Percentiles rank a stretch among this genome's conserved stretches.
phyloP scores from a whole-genome alignment of 2,888 invertebrate species.

The Nemotelus pantherinus region DNA sequence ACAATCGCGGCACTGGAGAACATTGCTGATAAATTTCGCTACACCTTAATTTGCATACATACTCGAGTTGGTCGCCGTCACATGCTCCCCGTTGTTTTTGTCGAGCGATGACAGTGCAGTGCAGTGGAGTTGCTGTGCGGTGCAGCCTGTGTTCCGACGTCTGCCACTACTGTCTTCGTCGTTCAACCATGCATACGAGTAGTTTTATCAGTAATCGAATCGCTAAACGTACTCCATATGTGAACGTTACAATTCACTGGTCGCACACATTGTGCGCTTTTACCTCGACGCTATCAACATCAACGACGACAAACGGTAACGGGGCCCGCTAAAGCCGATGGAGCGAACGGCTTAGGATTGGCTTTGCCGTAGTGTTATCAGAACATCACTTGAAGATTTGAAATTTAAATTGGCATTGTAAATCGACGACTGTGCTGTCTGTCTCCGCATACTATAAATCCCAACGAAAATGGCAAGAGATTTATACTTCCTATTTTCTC shows the following conservation, averaged over 20 bases:
- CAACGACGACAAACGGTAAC: not conserved
- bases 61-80: not conserved
- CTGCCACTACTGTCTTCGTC: not conserved
- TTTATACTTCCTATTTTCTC: constrained; percentile 38
- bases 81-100: not conserved
- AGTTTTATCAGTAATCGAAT: constrained; percentile 35
- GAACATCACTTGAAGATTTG: constrained; percentile 54
- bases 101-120: not conserved
- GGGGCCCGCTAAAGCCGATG: not conserved
- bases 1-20: constrained; percentile 20
- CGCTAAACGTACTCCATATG: constrained; percentile 16
- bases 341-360: not conserved
- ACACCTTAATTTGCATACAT: constrained; percentile 38
- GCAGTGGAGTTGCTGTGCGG: no score
- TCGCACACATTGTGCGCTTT: constrained; percentile 16
- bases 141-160: not conserved
- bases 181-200: constrained; percentile 3
- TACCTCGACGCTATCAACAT: not conserved
- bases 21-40: constrained; percentile 16
- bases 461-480: constrained; percentile 15
- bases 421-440: constrained; percentile 31
- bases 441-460: constrained; percentile 45
- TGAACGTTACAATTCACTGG: not conserved
- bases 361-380: constrained; percentile 32
- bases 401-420: constrained; percentile 53